Percentiles rank a stretch among this genome's conserved stretches.
Evolutionary conservation across 2,797 vertebrate species (phyloP).

Genomic region (Spinibarbus caldwelli): DNA sequence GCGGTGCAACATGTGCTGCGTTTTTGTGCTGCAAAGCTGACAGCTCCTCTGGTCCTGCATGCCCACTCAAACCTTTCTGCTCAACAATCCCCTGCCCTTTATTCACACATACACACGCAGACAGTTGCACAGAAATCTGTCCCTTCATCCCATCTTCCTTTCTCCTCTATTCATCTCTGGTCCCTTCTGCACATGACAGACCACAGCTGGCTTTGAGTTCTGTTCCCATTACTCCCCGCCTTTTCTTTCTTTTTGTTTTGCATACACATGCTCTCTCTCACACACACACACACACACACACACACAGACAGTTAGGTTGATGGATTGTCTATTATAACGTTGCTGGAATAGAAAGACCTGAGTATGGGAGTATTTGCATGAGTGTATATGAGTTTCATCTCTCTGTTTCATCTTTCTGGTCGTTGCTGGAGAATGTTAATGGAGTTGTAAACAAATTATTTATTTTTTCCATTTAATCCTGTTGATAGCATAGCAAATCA

Average conservation of each 20-base stretch:
- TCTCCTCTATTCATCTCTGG: conserved; percentile 54
- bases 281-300: neutral
- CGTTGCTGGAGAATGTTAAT: neutral
- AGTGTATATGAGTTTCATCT: neutral
- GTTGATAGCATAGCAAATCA: neutral
- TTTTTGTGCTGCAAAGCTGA: conserved; percentile 21
- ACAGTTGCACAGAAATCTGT: conserved; percentile 31
- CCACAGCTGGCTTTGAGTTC: conserved; percentile 61
- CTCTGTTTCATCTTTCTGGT: neutral
- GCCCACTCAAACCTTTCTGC: conserved; percentile 45
- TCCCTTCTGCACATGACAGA: conserved; percentile 60
- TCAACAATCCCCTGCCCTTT: conserved; percentile 25
- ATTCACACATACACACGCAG: neutral
- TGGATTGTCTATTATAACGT: neutral
- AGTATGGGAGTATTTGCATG: neutral
- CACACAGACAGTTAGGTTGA: neutral
- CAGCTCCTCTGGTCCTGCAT: conserved; percentile 39
- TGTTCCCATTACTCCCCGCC: conserved; percentile 4
- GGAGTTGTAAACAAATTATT: neutral
- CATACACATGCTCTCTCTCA: neutral
- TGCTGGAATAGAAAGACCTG: neutral
- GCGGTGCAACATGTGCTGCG: conserved; percentile 4
- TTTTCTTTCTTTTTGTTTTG: conserved; percentile 6
- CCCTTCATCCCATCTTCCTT: conserved; percentile 16
- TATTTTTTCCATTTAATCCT: neutral